phyloP scores from a whole-genome alignment of 2,113 vertebrate genomes.

The Tachysurus vachellii region DNA sequence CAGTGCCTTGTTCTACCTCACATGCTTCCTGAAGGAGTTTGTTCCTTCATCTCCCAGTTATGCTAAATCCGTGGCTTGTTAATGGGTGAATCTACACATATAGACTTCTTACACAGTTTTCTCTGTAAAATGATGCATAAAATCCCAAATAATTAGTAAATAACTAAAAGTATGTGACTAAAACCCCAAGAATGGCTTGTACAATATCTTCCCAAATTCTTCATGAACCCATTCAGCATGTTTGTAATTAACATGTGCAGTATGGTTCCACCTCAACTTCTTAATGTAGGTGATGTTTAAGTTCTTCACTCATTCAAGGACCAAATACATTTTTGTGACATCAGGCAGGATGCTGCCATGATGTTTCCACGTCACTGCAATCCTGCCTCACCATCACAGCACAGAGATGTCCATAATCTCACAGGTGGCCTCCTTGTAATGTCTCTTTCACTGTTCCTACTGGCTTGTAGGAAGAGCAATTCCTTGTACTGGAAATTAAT shows the following conservation, averaged over 20 bases:
- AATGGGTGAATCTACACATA: neutral
- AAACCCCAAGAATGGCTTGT: neutral
- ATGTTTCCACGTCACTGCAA: neutral
- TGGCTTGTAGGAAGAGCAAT: neutral
- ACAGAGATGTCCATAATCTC: neutral
- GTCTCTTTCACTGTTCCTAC: neutral
- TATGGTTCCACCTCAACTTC: neutral
- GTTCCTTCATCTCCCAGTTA: neutral
- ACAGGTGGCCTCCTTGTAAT: neutral
- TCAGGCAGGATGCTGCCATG: neutral
- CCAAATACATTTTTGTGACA: neutral
- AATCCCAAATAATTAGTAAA: neutral
- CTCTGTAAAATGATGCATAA: neutral
- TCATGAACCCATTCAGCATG: neutral
- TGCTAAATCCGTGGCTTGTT: neutral
- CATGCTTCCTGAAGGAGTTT: neutral
- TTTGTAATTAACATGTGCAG: neutral
- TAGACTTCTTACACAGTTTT: neutral
- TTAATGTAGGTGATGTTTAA: constrained; percentile 3
- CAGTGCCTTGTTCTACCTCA: neutral
- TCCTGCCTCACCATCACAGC: neutral
- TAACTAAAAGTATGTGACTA: neutral
- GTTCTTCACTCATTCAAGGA: neutral
- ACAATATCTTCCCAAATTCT: neutral
- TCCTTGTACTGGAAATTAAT: neutral